These are phyloP conservation scores for Eristalinus aeneus DNA, from an alignment of 2,888 invertebrate genomes.

Conservation along the genomic window DNA sequence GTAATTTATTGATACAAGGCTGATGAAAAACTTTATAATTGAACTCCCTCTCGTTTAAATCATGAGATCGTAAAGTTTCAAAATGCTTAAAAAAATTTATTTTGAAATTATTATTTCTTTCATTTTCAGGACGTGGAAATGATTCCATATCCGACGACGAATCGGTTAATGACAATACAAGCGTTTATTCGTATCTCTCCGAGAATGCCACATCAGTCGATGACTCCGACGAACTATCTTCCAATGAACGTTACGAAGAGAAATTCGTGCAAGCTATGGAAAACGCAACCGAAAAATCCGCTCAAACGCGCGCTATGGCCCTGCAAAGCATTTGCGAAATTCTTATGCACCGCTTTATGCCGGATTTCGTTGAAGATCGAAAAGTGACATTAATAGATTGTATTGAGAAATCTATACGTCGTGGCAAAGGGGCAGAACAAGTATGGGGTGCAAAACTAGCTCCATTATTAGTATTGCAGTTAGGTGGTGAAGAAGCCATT, in stretches of 20 bases:
- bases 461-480: conserved; percentile 90
- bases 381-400: conserved; percentile 90
- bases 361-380: conserved; percentile 88
- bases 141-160: conserved; percentile 90
- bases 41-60: too few relatives aligned
- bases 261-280: conserved; percentile 94
- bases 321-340: conserved; percentile 87
- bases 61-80: too few relatives aligned
- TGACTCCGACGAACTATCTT: conserved; percentile 84
- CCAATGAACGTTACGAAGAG: conserved; percentile 89
- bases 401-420: conserved; percentile 89
- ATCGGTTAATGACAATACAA: conserved; percentile 89
- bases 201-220: conserved; percentile 84
- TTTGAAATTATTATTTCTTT: too few relatives aligned
- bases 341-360: conserved; percentile 89
- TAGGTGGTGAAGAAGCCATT: conserved; percentile 87
- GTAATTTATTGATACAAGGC: not conserved
- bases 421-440: conserved; percentile 92
- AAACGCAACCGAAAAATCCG: conserved; percentile 92
- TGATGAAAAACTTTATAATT: too few relatives aligned
- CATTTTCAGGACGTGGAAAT: conserved; percentile 79
- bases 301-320: conserved; percentile 89
- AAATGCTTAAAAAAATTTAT: too few relatives aligned
- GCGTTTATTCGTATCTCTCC: conserved; percentile 89
- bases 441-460: conserved; percentile 90